Evolutionary conservation across 2,113 vertebrate species (phyloP).

Genomic region (Cynocephalus volans): DNA sequence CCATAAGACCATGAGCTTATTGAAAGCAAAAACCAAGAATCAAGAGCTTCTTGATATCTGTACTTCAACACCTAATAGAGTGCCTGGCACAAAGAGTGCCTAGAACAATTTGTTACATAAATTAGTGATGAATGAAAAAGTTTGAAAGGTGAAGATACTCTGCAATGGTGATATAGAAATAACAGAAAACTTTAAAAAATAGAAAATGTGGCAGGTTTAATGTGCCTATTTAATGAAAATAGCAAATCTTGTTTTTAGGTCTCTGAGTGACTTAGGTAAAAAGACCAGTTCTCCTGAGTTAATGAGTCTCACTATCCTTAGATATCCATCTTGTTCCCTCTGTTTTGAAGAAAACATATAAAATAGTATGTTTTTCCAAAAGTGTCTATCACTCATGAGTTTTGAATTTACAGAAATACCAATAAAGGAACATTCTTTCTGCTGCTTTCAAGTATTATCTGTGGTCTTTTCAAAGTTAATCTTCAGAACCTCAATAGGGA

Average conservation of each 20-base stretch:
- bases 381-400: neutral
- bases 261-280: neutral
- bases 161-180: neutral
- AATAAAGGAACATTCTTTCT: neutral
- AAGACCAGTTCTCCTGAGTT: neutral
- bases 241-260: conserved; percentile 7
- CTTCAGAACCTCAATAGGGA: neutral
- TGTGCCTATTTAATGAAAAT: neutral
- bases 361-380: conserved; percentile 31
- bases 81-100: neutral
- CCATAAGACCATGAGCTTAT: neutral
- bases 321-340: neutral
- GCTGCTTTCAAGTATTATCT: neutral
- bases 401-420: conserved; percentile 35
- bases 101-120: neutral
- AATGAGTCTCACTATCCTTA: neutral
- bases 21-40: neutral
- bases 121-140: conserved; percentile 2
- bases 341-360: conserved; percentile 15
- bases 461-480: neutral
- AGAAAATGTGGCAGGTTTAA: neutral
- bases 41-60: neutral
- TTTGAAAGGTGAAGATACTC: neutral
- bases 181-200: neutral
- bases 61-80: neutral